Conservation (phyloP, 2,888 invertebrate genomes). For the Lasioglossum morio region DNA sequence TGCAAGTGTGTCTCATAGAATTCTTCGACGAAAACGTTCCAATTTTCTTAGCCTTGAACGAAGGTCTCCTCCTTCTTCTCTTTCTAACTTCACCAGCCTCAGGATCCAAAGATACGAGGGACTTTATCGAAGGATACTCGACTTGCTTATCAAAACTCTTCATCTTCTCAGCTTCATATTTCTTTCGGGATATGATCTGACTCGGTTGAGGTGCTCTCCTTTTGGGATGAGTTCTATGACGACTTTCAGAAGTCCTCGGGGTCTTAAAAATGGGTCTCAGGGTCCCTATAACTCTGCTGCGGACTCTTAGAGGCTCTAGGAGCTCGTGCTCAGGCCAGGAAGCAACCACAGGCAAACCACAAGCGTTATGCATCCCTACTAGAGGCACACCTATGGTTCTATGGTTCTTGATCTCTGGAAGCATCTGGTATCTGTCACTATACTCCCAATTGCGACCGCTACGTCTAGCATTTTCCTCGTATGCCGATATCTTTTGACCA, state of each 20-base stretch:
- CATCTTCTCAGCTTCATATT: background rate
- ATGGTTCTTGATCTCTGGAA: constrained; percentile 61
- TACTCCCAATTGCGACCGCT: constrained; percentile 29
- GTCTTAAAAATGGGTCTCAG: constrained; percentile 53
- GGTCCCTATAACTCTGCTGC: constrained; percentile 45
- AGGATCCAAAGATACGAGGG: constrained; percentile 30
- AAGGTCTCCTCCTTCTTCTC: constrained; percentile 65
- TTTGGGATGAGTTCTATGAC: constrained; percentile 61
- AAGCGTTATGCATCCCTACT: constrained; percentile 82
- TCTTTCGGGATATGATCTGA: constrained; percentile 18
- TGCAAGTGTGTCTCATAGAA: constrained; percentile 49
- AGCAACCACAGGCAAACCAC: constrained; percentile 78
- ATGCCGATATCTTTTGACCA: constrained; percentile 79
- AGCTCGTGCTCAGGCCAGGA: constrained; percentile 65
- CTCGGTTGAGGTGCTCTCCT: constrained; percentile 58
- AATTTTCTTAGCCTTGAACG: constrained; percentile 67
- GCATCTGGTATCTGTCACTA: constrained; percentile 32
- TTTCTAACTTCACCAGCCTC: constrained; percentile 30
- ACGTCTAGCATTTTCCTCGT: constrained; percentile 76
- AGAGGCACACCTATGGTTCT: constrained; percentile 80
- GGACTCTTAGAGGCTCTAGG: constrained; percentile 43
- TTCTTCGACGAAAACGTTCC: constrained; percentile 68
- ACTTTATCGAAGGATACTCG: constrained; percentile 48
- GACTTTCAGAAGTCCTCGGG: constrained; percentile 40
- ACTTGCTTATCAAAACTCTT: constrained; percentile 18